Conservation (phyloP, 1,140 invertebrate species). For the Ooceraea biroi region DNA sequence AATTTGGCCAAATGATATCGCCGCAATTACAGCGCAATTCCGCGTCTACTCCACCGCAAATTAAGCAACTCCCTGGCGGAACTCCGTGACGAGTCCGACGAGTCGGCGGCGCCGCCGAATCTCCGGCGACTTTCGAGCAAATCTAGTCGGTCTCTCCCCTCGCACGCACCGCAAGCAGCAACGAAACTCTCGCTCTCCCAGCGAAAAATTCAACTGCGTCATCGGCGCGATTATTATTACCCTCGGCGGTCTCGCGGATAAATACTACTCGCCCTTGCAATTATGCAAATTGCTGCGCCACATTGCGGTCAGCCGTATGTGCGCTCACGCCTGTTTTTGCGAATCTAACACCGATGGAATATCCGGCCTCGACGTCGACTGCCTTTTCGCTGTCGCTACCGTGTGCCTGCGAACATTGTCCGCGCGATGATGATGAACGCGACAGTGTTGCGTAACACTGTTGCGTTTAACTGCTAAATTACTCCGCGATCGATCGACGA, state of each 20-base stretch:
- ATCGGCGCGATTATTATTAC: constrained; percentile 30
- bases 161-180: neutral
- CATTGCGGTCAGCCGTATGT: neutral
- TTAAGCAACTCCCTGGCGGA: neutral
- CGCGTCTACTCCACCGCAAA: neutral
- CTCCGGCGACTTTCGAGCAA: constrained; percentile 7
- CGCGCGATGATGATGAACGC: neutral
- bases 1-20: constrained; percentile 13
- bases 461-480: neutral
- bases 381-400: neutral
- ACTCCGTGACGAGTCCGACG: neutral
- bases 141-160: neutral
- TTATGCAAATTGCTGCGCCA: constrained; percentile 51
- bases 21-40: neutral
- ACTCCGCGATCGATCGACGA: neutral
- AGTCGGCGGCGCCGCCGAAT: neutral
- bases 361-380: constrained; percentile 19
- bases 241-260: constrained; percentile 1
- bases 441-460: neutral
- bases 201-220: constrained; percentile 33
- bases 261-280: constrained; percentile 42
- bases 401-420: neutral
- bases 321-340: constrained; percentile 29
- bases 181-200: neutral
- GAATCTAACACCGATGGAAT: constrained; percentile 4